A percentile compares a stretch with the other conserved stretches of the same genome.
phyloP scores from a whole-genome alignment of 2,888 invertebrate species.

The Eupithecia vulgata region DNA sequence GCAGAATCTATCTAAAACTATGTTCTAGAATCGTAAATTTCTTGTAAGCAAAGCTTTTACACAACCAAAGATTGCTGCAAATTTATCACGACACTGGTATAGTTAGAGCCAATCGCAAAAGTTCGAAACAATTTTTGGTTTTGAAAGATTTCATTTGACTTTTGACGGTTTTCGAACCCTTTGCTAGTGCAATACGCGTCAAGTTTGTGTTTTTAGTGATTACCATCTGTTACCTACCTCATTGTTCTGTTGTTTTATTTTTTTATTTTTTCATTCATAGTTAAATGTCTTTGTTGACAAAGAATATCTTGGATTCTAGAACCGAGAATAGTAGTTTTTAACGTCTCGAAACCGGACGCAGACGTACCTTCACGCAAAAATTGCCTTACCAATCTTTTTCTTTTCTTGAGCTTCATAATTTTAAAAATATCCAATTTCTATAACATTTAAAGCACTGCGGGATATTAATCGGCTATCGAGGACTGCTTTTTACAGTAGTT shows the following conservation, averaged over 20 bases:
- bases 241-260: neutral
- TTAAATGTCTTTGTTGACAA: neutral
- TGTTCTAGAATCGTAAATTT: neutral
- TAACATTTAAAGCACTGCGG: slow-evolving; percentile 21
- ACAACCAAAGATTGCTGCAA: neutral
- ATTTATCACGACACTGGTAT: neutral
- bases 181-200: neutral
- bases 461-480: slow-evolving; percentile 29
- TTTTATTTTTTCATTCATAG: too few relatives aligned
- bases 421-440: neutral
- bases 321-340: neutral
- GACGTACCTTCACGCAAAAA: neutral
- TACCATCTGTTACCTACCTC: neutral
- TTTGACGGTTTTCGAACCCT: too few relatives aligned
- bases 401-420: neutral
- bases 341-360: neutral
- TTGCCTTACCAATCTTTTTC: neutral
- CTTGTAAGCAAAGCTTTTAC: neutral
- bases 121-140: neutral
- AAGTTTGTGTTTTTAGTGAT: neutral
- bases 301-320: neutral
- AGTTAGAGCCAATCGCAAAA: neutral
- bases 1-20: neutral
- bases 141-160: too few relatives aligned
- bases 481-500: slow-evolving; percentile 21